Evolutionary conservation across 1,140 invertebrate species (phyloP), one percentile per base, ranked within the genome.

Genomic region (Drosophila trapezifrons): DNA sequence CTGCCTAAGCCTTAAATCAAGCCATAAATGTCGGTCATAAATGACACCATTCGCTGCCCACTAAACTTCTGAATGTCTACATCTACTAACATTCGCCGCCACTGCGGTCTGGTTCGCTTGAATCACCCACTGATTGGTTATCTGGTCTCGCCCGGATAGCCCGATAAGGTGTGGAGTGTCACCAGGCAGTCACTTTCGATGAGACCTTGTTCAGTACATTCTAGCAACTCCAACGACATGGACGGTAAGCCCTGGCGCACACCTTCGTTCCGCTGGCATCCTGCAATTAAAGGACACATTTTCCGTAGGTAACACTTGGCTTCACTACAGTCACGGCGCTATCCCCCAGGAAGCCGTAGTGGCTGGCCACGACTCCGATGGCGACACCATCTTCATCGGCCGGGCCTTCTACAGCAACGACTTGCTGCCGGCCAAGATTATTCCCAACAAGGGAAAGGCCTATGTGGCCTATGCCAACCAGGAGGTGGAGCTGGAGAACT

Each of bases 371-470:
- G 96, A 97, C 78, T 78, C 91, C 6, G 96, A 96, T 79, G 96
- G 96, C n/a, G 93, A 93, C 2, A 92, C 93, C 38, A 95, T 97
- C 55, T 97, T 94, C 80, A 95, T 96, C 5, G 96, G 96, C 2
- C 93, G 96, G 56, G 95, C 95, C 2, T 94, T 92, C 45, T 95
- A 96, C 83, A 93, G 95, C 58, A 95, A 95, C 2, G 96, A 96
- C 80, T 93, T 96, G 79, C 72, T 97, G 12, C 96, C 96, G 13
- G 96, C 95, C 0, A 97, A 97, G 92, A 93, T 97, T 6, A 95
- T 96, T 27, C 95, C 96, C 1, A 80, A 84, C 52, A 91, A 92
- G 78, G 77, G 84, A 52, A 87, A 84, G 54, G 91, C 91, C 7
- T 92, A 91, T 49, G 87, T 92, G 42, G 63, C 74, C 35, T 91